Conservation (phyloP, 1,140 invertebrate genomes). For the Megathymus violae region DNA sequence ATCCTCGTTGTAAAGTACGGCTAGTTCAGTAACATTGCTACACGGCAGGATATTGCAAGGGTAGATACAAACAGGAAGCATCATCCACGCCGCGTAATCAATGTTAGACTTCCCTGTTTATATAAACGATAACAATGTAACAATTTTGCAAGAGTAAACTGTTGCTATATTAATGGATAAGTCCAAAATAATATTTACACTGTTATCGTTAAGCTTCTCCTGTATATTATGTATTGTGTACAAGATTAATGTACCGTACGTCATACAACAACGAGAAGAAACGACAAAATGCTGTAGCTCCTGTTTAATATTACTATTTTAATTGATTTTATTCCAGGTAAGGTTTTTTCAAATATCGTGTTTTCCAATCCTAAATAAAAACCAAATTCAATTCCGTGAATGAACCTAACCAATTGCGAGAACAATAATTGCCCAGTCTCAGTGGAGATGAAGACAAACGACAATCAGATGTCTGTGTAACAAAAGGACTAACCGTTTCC, state of each 20-base stretch:
- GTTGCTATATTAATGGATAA: constrained; percentile 4
- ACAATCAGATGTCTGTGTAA: constrained; percentile 30
- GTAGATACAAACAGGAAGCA: no score
- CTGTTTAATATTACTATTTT: background rate
- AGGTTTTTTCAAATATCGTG: background rate
- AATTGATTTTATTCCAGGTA: constrained; percentile 1
- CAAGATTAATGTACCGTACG: no score
- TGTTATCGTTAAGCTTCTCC: no score
- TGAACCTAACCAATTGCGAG: constrained; percentile 30
- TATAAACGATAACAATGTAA: background rate
- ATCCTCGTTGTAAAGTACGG: no score
- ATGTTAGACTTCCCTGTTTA: no score
- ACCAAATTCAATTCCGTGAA: constrained; percentile 25
- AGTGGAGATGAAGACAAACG: constrained; percentile 44
- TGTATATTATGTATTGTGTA: no score
- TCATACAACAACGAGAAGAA: no score
- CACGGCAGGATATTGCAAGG: no score
- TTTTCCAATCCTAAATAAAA: constrained; percentile 8
- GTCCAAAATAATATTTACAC: constrained; percentile 7
- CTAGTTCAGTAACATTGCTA: no score
- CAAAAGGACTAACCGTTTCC: constrained; percentile 43
- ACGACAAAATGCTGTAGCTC: no score
- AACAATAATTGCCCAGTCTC: constrained; percentile 40
- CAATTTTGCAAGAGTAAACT: constrained; percentile 6
- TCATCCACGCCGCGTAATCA: no score